Percentiles rank a stretch among this genome's conserved stretches.
phyloP scores from a whole-genome alignment of 2,888 invertebrate genomes.

The Malacosoma neustria region DNA sequence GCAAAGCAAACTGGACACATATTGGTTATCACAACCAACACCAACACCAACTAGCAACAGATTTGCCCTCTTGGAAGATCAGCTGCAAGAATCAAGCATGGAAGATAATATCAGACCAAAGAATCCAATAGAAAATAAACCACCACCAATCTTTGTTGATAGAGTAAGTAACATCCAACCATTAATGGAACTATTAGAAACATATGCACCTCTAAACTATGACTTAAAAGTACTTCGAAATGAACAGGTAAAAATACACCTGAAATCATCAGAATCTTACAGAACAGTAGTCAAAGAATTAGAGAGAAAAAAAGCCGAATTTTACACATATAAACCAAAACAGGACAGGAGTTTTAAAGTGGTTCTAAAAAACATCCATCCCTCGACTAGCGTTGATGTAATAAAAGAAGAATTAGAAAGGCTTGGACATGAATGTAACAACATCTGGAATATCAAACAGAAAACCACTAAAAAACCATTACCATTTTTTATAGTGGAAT shows the following conservation, averaged over 20 bases:
- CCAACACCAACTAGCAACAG: slow-evolving; percentile 2
- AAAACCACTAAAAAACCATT: slow-evolving; percentile 4
- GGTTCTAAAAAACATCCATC: too few species aligned
- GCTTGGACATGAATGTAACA: slow-evolving; percentile 1
- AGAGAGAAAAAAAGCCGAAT: slow-evolving; percentile 6
- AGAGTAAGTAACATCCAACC: slow-evolving; percentile 5
- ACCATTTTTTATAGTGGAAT: slow-evolving; percentile 3
- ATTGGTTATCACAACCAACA: background rate
- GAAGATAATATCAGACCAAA: background rate
- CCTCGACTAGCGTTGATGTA: background rate
- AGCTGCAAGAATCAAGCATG: background rate
- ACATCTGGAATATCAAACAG: slow-evolving; percentile 8
- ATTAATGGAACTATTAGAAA: slow-evolving; percentile 3
- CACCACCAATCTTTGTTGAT: slow-evolving; percentile 6
- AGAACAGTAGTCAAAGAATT: slow-evolving; percentile 6
- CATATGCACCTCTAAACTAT: slow-evolving; percentile 1
- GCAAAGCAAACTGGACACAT: slow-evolving; percentile 1
- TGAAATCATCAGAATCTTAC: slow-evolving; percentile 3
- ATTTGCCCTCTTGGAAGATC: slow-evolving; percentile 1
- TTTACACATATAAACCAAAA: slow-evolving; percentile 10
- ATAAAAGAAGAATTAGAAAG: slow-evolving; percentile 3
- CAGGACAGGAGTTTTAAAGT: slow-evolving; percentile 10
- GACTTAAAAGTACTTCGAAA: slow-evolving; percentile 9
- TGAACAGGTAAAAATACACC: slow-evolving; percentile 12
- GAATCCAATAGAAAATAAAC: background rate